These are phyloP conservation scores for Conger conger DNA, from an alignment of 2,113 vertebrate species.

Conservation along the genomic window DNA sequence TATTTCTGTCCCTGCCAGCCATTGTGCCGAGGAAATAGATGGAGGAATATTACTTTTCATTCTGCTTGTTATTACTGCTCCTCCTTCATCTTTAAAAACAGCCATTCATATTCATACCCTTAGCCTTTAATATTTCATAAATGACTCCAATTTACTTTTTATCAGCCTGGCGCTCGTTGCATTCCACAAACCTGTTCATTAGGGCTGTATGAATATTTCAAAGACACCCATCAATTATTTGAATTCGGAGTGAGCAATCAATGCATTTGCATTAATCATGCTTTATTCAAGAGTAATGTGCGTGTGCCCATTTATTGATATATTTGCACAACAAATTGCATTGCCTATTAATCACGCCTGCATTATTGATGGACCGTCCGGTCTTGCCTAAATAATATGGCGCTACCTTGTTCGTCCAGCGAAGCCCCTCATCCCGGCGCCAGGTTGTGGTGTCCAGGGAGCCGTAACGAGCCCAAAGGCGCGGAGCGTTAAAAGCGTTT, in stretches of 20 bases:
- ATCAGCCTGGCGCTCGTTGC: neutral
- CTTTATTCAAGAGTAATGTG: constrained; percentile 19
- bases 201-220: constrained; percentile 13
- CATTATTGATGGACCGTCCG: constrained; percentile 9
- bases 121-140: constrained; percentile 26
- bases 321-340: constrained; percentile 23
- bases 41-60: constrained; percentile 5
- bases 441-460: neutral
- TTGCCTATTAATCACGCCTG: constrained; percentile 16
- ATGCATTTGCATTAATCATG: constrained; percentile 17
- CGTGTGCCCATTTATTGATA: constrained; percentile 7
- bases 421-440: neutral
- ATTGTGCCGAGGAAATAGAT: neutral
- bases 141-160: constrained; percentile 19
- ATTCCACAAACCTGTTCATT: constrained; percentile 19
- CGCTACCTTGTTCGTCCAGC: neutral
- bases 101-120: constrained; percentile 9
- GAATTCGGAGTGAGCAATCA: constrained; percentile 12
- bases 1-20: neutral
- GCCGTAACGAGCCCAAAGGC: neutral
- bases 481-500: neutral
- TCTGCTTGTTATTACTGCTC: neutral
- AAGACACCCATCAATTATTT: constrained; percentile 7
- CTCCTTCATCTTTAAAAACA: constrained; percentile 6
- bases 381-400: neutral